These are phyloP conservation scores for Spodoptera frugiperda DNA, from an alignment of 1,140 invertebrate species.

Conservation along the genomic window DNA sequence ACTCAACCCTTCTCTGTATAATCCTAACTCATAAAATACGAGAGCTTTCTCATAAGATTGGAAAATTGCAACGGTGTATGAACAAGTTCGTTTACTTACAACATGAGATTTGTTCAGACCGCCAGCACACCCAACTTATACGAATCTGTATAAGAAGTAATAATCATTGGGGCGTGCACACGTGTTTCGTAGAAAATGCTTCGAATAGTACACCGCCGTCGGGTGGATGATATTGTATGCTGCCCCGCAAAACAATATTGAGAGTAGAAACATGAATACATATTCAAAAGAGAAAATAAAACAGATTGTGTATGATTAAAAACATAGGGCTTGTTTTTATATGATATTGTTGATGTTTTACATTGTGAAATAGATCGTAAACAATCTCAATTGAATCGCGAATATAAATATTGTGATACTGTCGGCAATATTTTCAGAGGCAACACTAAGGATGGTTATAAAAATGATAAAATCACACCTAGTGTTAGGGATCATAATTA, in stretches of 20 bases:
- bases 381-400: neutral
- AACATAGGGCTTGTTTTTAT: slow-evolving; percentile 30
- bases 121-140: slow-evolving; percentile 37
- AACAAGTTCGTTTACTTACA: slow-evolving; percentile 28
- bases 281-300: slow-evolving; percentile 69
- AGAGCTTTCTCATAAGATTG: slow-evolving; percentile 15
- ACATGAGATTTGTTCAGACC: slow-evolving; percentile 33
- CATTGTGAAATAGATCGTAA: slow-evolving; percentile 5
- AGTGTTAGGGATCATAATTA: slow-evolving; percentile 43
- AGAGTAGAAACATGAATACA: slow-evolving; percentile 69
- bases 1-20: neutral
- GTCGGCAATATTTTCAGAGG: neutral
- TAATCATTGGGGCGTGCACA: slow-evolving; percentile 77
- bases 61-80: slow-evolving; percentile 27
- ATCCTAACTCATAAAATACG: slow-evolving; percentile 1
- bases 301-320: slow-evolving; percentile 50
- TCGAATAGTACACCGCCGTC: slow-evolving; percentile 60
- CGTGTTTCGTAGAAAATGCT: slow-evolving; percentile 72
- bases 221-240: slow-evolving; percentile 72
- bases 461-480: slow-evolving; percentile 30
- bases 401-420: neutral
- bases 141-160: slow-evolving; percentile 68
- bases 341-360: neutral
- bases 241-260: slow-evolving; percentile 75
- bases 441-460: neutral